These are phyloP conservation scores for Mormyrops attenuatus DNA, from an alignment of 2,797 vertebrate genomes.

Conservation along the genomic window DNA sequence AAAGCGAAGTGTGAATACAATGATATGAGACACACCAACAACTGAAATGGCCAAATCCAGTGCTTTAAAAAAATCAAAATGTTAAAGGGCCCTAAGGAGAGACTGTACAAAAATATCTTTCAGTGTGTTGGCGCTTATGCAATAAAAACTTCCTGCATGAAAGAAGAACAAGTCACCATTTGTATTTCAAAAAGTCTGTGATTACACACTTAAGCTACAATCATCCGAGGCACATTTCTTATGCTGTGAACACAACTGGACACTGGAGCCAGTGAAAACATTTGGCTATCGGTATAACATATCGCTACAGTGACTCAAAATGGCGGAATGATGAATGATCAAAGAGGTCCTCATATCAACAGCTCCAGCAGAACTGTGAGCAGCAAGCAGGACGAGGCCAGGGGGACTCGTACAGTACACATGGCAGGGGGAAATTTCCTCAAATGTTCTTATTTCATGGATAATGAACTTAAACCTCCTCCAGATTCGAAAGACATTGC, in stretches of 20 bases:
- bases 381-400: not conserved
- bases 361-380: not conserved
- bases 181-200: not conserved
- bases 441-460: not conserved
- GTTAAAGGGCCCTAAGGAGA: not conserved
- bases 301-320: not conserved
- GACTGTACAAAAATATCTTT: not conserved
- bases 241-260: not conserved
- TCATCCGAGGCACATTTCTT: not conserved
- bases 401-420: not conserved
- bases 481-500: not conserved
- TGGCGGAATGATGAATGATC: not conserved
- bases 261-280: not conserved
- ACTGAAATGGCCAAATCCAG: not conserved
- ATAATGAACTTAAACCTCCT: not conserved
- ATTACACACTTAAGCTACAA: not conserved
- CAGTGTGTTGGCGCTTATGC: not conserved
- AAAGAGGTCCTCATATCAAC: not conserved
- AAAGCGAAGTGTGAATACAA: constrained; percentile 19
- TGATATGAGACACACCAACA: constrained; percentile 8
- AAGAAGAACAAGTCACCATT: not conserved
- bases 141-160: not conserved
- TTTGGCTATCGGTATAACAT: not conserved
- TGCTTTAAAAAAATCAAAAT: not conserved
- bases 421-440: not conserved